Base-by-base conservation (phyloP, 2,113 vertebrate genomes). In the Nyctibius bracteatus region DNA sequence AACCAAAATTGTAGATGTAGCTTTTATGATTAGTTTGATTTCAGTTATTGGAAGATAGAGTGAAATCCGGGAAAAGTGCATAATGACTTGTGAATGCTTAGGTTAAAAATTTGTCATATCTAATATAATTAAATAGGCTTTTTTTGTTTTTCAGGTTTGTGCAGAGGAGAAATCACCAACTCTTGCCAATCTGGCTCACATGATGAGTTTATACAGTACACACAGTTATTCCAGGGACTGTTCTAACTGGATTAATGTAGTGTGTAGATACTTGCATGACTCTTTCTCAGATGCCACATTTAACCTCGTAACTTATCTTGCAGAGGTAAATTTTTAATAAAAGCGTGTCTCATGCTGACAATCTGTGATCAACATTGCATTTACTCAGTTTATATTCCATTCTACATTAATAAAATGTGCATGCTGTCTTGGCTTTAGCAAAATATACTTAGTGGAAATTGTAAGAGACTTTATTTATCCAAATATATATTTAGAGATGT, bases 171-270 rank as follows among this genome's bases (percentile, higher is more conserved):
- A 99, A 83, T 99, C 99, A 2, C 98, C 99, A 71, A 99, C 99
- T 0, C 98, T 99, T 33, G 98, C 99, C 90, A 99, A 99, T 94
- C 97, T 99, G 97, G 99, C 99, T 30, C 99, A 99, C 93, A 99
- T 99, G 99, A 99, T 99, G 99, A 99, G 99, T 89, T 97, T 99
- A 66, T 99, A 99, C 94, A 99, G 99, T 44, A 99, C 99, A 2
- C 99, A 99, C 97, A 99, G 99, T 80, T 99, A 99, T n/a, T 99
- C 99, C 59, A 98, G 99, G 41, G 99, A 99, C 97, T 99, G 99
- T 86, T 98, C 98, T 47, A 99, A 99, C 98, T 99, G 99, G 99
- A 99, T 99, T 98, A 99, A 99, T 2, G 99, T 99, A 31, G 99
- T 99, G 57, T 99, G 99, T 88, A 98, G 99, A 94, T 99, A 99